Base-by-base conservation (phyloP, 2,888 invertebrate genomes). In the Allacma fusca region DNA sequence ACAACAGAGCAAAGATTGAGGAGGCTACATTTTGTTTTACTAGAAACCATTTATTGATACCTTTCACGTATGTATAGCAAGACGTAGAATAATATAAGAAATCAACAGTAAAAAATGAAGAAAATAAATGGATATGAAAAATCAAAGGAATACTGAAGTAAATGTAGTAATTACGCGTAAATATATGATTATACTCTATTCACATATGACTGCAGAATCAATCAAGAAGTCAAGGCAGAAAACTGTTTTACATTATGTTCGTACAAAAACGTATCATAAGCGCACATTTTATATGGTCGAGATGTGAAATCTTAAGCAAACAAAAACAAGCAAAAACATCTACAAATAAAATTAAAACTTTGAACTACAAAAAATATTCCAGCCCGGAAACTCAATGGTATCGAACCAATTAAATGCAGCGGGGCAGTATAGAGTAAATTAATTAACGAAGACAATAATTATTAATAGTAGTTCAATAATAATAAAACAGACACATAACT, bases 221-320 rank as follows among this genome's bases (percentile, higher is more conserved):
- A 50, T n/a, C 50, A 50, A 16, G 1, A 50, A 50, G 50, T 50
- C 50, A 50, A 50, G 50, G 50, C 50, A 50, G 34, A 50, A 50
- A 50, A 50, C 50, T 50, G n/a, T 50, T 50, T 50, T 50, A 50
- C 50, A 50, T 50, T 50, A 50, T 50, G 16, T 50, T 50, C 50
- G 50, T 50, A 50, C 50, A 50, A 50, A n/a, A 50, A 50, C 16
- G 50, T 50, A 50, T 50, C n/a, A 50, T 50, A 50, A 50, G 50
- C 50, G 50, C 50, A 50, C 50, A 50, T 50, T 50, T 50, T 50
- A n/a, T 50, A 50, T 50, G 50, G 50, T 50, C 50, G 50, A 50
- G 50, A 12, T 50, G 50, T 50, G 50, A 50, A 50, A 50, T 50
- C 50, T 50, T 50, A 50, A 50, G 50, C 50, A 50, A 50, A 50